Evolutionary conservation across 30 jellyfish, hydroid and myxozoan genomes (phyloP), one percentile per base, ranked within the genome.

Genomic region (Hydractinia echinata): DNA sequence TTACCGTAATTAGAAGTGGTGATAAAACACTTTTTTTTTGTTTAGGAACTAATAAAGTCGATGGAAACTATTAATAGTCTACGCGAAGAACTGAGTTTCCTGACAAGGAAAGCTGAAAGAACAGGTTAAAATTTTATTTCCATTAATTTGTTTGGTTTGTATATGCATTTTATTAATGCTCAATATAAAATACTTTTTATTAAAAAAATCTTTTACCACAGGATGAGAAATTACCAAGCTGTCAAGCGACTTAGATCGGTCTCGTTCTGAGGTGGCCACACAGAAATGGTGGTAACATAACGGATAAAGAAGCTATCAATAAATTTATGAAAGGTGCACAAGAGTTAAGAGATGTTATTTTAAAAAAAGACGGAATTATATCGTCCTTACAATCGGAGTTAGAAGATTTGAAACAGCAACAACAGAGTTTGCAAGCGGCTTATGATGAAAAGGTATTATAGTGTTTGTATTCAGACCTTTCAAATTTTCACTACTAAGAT

Each of bases 281-380:
- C 85, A 81, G 53, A 87, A 87, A n/a, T 85, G 95, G 78, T 76
- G 77, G 76, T n/a, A 85, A 79, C 68, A 76, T 85, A 55, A 67
- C 93, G 0, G 97, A 91, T 30, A 83, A 81, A 13, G 95, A 91
- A 53, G 97, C 92, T 15, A 89, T 85, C 77, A 70, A 88, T 76
- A 91, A 80, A 58, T 81, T 91, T 13, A 88, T 86, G 72, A 73
- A 71, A 54, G 70, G 90, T 50, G 95, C 83, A 3, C 90, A 91
- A 77, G 97, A 91, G 16, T 70, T 91, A 51, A 74, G 89, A 15
- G 30, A 66, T 67, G 74, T 89, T 16, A 52, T 82, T 9, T 83
- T 80, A n/a, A 76, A 73, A 8, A 85, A 86, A 76, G 99, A 87
- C 51, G 67, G 84, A 3, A 81, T 76, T 8, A 54, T 79, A 18